Conservation (phyloP, 2,888 invertebrate genomes). For the Eustalomyia histrio region DNA sequence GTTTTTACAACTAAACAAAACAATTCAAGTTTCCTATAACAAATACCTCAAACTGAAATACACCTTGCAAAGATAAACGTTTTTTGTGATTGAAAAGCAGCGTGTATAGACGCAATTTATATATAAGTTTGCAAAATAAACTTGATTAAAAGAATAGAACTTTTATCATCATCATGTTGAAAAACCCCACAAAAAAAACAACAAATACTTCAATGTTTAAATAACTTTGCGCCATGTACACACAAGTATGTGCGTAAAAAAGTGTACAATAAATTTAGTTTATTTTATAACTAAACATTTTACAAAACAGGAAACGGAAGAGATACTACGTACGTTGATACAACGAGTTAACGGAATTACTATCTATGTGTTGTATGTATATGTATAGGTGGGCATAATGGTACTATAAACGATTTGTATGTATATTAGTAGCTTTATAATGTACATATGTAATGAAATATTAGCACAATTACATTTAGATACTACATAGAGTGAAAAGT, state of each 20-base stretch:
- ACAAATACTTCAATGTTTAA: not conserved
- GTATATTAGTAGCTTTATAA: not conserved
- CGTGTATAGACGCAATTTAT: not conserved
- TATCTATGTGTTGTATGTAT: not conserved
- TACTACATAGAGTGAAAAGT: no score
- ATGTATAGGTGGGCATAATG: not conserved
- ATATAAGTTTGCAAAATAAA: not conserved
- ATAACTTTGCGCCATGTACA: not conserved
- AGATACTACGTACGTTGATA: not conserved
- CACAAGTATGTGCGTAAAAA: not conserved
- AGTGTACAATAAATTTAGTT: not conserved
- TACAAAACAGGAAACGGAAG: not conserved
- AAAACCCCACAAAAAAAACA: not conserved
- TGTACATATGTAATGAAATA: not conserved
- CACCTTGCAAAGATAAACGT: not conserved
- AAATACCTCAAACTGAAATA: not conserved
- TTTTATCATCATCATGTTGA: not conserved
- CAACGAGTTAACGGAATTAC: not conserved
- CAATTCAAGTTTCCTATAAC: not conserved
- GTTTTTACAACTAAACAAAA: not conserved
- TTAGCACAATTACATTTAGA: not conserved
- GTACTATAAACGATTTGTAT: not conserved
- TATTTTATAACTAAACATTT: not conserved
- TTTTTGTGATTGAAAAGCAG: not conserved
- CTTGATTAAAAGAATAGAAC: not conserved